Conservation (phyloP, 2,888 invertebrate genomes). For the Leptothorax acervorum region DNA sequence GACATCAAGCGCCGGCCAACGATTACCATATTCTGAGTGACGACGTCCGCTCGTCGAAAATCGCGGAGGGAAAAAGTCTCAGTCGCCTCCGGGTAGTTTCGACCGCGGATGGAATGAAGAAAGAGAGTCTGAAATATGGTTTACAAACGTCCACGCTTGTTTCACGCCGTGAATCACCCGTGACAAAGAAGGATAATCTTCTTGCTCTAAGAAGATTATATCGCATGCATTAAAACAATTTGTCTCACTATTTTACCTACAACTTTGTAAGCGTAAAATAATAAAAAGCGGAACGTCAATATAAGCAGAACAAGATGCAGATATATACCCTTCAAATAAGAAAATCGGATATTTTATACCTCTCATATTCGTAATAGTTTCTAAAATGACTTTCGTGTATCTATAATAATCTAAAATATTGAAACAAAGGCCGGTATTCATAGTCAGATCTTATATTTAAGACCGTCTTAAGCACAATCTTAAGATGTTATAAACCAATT, state of each 20-base stretch:
- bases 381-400: not conserved
- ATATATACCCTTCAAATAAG: not conserved
- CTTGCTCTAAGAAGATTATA: not conserved
- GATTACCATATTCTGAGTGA: slow-evolving; percentile 66
- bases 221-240: not conserved
- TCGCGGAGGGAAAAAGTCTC: slow-evolving; percentile 10
- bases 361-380: not conserved
- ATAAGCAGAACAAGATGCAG: not conserved
- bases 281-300: not conserved
- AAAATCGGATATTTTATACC: not conserved
- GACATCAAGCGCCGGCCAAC: slow-evolving; percentile 60
- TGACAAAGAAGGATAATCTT: not conserved
- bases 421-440: not conserved
- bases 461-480: no score
- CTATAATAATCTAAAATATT: not conserved
- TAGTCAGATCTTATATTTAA: no score
- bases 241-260: not conserved
- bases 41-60: slow-evolving; percentile 38
- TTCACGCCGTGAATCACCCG: not conserved
- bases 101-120: not conserved
- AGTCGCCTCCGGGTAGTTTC: not conserved
- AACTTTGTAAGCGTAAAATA: not conserved
- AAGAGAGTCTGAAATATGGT: not conserved
- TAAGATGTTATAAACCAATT: no score
- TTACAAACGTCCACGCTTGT: not conserved